Percentiles rank a stretch among this genome's conserved stretches.
Evolutionary conservation across 2,888 invertebrate genomes (phyloP).

Genomic region (Agrotis clavis): DNA sequence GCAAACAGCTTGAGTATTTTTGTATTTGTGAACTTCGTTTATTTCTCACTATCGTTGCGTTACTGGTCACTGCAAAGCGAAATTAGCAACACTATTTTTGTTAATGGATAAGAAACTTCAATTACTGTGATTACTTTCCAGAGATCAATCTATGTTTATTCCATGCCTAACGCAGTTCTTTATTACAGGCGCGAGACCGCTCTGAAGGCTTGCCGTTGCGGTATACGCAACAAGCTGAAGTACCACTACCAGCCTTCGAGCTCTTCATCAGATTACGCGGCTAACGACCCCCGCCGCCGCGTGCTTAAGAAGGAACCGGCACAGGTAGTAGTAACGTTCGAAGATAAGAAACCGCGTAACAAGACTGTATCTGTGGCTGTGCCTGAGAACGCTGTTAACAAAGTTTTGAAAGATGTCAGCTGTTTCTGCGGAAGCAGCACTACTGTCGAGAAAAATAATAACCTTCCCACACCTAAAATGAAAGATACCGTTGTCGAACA

Average conservation of each 20-base stretch:
- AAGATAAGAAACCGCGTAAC: slow-evolving; percentile 57
- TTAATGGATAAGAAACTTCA: not conserved
- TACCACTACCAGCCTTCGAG: slow-evolving; percentile 78
- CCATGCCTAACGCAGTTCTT: slow-evolving; percentile 24
- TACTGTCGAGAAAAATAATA: slow-evolving; percentile 74
- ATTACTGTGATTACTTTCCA: too few relatives aligned
- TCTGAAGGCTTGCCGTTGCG: slow-evolving; percentile 81
- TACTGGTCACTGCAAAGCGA: not conserved
- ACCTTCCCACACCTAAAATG: slow-evolving; percentile 21
- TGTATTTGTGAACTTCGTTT: not conserved
- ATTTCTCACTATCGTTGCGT: not conserved
- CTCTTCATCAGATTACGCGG: slow-evolving; percentile 80
- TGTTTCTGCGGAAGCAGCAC: slow-evolving; percentile 63
- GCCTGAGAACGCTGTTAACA: not conserved
- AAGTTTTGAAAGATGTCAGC: slow-evolving; percentile 27
- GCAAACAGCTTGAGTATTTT: not conserved
- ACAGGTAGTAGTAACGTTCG: slow-evolving; percentile 73
- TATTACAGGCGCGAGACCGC: slow-evolving; percentile 77
- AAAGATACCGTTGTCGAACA: slow-evolving; percentile 76
- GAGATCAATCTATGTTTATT: not conserved
- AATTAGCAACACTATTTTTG: not conserved
- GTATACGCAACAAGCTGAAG: slow-evolving; percentile 74
- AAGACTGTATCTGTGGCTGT: slow-evolving; percentile 67
- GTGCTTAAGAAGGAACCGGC: slow-evolving; percentile 63
- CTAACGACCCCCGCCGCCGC: slow-evolving; percentile 25